A percentile compares a stretch with the other conserved stretches of the same genome.
These are phyloP conservation scores for Synergus itoensis DNA, from an alignment of 2,888 invertebrate species.

Conservation along the genomic window DNA sequence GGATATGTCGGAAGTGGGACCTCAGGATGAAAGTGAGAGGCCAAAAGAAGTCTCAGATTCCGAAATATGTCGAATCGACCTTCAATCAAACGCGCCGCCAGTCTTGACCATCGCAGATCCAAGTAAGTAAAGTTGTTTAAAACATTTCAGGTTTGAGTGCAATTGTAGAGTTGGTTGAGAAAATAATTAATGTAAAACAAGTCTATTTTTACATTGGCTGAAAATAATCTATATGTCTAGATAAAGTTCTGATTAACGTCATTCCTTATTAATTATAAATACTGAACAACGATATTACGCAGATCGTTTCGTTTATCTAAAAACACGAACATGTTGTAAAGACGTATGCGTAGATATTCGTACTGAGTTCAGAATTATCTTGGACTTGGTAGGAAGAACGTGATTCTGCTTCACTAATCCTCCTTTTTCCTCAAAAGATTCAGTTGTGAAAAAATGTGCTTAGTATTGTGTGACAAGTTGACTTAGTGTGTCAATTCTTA, in stretches of 20 bases:
- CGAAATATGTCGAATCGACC: conserved; percentile 33
- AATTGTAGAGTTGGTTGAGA: no score
- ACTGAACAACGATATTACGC: background rate
- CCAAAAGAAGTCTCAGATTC: conserved; percentile 4
- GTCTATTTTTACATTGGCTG: no score
- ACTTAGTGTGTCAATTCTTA: conserved; percentile 1
- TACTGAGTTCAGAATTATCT: conserved; percentile 20
- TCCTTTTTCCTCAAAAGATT: conserved; percentile 2
- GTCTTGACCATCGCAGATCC: conserved; percentile 8
- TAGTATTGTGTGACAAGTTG: conserved; percentile 22
- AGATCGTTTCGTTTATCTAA: background rate
- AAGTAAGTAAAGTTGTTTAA: background rate
- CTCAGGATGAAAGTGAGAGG: background rate
- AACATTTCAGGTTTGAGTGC: no score
- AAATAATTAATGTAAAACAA: no score
- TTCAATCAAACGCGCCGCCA: conserved; percentile 5
- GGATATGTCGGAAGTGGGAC: conserved; percentile 51
- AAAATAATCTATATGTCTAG: no score
- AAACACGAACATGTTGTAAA: background rate
- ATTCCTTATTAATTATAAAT: background rate
- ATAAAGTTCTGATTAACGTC: background rate
- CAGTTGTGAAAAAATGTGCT: conserved; percentile 22
- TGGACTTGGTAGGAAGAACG: conserved; percentile 18
- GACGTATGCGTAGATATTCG: background rate
- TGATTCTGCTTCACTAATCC: background rate